Evolutionary conservation across 2,888 invertebrate genomes (phyloP), one percentile per base, ranked within the genome.

Genomic region (Drosophila ustulata): DNA sequence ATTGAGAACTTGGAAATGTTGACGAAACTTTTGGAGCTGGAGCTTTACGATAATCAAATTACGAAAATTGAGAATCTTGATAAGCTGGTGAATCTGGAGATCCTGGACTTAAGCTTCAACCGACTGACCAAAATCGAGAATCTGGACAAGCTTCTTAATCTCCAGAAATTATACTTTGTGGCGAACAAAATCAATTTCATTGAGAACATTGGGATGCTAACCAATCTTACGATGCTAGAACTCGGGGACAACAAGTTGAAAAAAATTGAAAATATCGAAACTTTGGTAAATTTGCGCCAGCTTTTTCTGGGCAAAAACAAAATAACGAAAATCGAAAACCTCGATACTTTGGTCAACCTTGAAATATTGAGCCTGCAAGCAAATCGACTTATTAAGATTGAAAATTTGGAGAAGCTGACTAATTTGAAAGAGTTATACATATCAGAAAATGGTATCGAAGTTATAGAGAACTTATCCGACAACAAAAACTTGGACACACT

Each of bases 11-110:
- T 99, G 30, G 92, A 94, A 52, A 95, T 95, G 0, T 93, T 99
- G 23, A 94, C 94, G 2, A 96, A 96, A 0, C 93, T 99, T 9
- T 94, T 94, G 18, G 98, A 99, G 90, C 93, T 99, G 50, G 99
- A 99, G 90, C 93, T 99, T 4, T 98, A 99, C 92, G 99, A 99
- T 92, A 99, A 99, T 93, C 98, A 99, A 93, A 96, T 99, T 55
- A 95, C 95, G 0, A 94, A 95, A 78, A 97, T 99, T 80, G 98
- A 98, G 92, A 98, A 98, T 91, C 93, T 99, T 63, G 96, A 97
- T 61, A 92, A 94, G 9, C 94, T 99, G 9, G 95, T 96, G 2
- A 98, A 98, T 93, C 93, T 99, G 50, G 95, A 98, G 91, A 94
- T 96, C 70, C 93, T 99, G 72, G 99, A 99, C 93, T 92, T 99